A percentile compares a stretch with the other conserved stretches of the same genome.
These are phyloP conservation scores for Cercopithecus petaurista DNA, from an alignment of 2,797 vertebrate genomes.

Conservation along the genomic window DNA sequence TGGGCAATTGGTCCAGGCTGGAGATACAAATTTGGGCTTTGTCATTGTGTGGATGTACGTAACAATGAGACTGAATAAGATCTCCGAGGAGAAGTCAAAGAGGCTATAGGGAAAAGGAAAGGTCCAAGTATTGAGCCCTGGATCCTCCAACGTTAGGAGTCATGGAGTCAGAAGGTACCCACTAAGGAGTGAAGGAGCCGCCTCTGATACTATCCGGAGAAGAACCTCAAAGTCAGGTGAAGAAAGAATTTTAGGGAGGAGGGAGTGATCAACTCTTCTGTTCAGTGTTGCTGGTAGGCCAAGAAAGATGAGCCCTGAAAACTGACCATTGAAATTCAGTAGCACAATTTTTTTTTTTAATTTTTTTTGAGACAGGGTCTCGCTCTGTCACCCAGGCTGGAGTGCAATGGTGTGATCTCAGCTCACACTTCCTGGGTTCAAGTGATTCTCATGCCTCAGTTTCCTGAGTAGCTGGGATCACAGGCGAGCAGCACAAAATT, in stretches of 20 bases:
- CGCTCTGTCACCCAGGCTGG: background rate
- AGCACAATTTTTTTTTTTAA: background rate
- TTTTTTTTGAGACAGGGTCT: background rate
- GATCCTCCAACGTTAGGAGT: background rate
- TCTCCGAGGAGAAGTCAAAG: background rate
- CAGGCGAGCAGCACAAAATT: background rate
- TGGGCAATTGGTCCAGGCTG: background rate
- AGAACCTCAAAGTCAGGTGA: background rate
- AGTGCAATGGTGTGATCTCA: background rate
- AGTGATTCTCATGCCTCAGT: background rate
- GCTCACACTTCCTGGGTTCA: background rate
- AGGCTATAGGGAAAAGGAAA: background rate
- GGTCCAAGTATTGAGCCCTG: background rate
- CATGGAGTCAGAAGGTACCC: background rate
- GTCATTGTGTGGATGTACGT: background rate
- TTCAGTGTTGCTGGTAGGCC: background rate
- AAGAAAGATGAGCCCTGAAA: background rate
- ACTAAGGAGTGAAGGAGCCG: background rate
- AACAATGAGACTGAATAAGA: background rate
- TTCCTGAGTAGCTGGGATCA: background rate
- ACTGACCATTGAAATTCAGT: background rate
- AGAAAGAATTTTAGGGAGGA: background rate
- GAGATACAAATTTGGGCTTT: background rate
- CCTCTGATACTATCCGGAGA: background rate
- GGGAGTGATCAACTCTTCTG: background rate